A percentile compares a stretch with the other conserved stretches of the same genome.
Evolutionary conservation across 2,113 vertebrate species (phyloP).

Genomic region (Actinemys pallida): DNA sequence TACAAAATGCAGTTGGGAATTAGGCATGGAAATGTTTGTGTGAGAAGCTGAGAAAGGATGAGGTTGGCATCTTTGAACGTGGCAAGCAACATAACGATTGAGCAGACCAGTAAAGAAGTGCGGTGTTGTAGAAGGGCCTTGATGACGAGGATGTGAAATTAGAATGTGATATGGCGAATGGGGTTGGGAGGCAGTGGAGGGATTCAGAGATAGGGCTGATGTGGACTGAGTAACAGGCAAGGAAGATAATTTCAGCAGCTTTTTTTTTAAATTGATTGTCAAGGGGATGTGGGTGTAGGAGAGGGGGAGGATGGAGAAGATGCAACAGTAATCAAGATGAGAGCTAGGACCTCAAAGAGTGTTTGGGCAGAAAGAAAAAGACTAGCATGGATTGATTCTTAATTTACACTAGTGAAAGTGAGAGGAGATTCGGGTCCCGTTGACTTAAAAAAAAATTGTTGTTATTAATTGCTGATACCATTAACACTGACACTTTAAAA

Average conservation of each 20-base stretch:
- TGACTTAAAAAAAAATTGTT: not conserved
- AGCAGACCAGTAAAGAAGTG: not conserved
- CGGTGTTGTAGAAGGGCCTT: not conserved
- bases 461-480: conserved; percentile 1
- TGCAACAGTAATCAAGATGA: fast-evolving
- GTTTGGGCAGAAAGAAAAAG: not conserved
- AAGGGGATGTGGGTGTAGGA: not conserved
- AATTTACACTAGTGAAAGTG: not conserved
- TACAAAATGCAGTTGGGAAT: not conserved
- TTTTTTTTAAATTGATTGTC: not conserved
- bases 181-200: not conserved
- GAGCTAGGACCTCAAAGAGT: not conserved
- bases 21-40: not conserved
- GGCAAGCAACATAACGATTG: fast-evolving
- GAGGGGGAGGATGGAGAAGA: not conserved
- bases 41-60: not conserved
- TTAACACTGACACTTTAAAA: not conserved
- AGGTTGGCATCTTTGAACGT: not conserved
- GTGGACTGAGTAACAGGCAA: not conserved
- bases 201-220: conserved; percentile 32
- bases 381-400: not conserved
- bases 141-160: not conserved
- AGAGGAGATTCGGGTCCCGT: not conserved
- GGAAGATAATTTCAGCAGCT: conserved; percentile 16
- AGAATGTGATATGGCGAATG: not conserved